Evolutionary conservation across 2,113 vertebrate species (phyloP), one percentile per base, ranked within the genome.

Genomic region (Sarotherodon lohbergeri): DNA sequence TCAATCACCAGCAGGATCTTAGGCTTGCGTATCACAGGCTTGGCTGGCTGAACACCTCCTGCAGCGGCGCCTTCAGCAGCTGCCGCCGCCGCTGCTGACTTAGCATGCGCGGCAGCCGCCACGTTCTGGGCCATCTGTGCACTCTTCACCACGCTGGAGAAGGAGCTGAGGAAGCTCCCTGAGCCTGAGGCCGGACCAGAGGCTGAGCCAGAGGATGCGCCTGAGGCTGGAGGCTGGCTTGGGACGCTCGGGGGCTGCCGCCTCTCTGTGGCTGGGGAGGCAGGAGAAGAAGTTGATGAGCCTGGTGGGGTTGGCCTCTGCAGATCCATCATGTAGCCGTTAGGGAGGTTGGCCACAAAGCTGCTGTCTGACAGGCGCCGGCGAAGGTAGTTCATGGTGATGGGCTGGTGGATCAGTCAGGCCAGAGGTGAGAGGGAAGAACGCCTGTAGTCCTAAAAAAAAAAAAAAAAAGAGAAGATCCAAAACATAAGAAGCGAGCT

Each of bases 351-450:
- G 68, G 98, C 97, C 93, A 99, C 98, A 0, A 99, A 99, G 93
- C 98, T 99, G 84, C 99, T 99, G 96, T 99, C 99, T 0, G 98
- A 99, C 13, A 99, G 97, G 73, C 98, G 98, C 17, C 98, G 96
- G 63, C 98, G 96, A 89, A 99, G 97, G 96, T 99, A 99, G 96
- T 99, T 99, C 98, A 99, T 99, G 86, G 84, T 89, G 90, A 78
- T 27, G 86, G 63, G 91, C 92, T 91, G 93, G 91, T 91, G 92
- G 84, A 87, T 91, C 88, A 19, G 84, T 95, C 93, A 94, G 92
- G 94, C 88, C 89, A 85, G 82, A 54, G 36, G 80, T 73, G 57
- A 86, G 54, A 83, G 61, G 43, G 79, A 59, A 84, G 54, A 89
- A 82, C 34, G 10, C 2, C 50, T 85, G 32, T 71, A 89, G 56